Conservation (phyloP, 2,113 vertebrate genomes). For the Ornithorhynchus anatinus region DNA sequence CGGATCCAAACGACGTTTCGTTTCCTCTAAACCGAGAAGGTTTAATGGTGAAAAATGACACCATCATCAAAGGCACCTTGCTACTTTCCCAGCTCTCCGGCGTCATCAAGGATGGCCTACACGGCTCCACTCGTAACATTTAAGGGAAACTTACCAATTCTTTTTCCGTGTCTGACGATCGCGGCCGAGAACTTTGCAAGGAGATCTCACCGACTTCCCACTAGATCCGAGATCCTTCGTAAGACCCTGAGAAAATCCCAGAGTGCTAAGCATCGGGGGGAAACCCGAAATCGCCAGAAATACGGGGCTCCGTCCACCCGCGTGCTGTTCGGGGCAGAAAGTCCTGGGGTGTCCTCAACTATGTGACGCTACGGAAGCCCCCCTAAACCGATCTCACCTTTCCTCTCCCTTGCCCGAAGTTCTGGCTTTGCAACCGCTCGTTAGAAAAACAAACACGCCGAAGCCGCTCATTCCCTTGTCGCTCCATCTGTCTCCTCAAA, state of each 20-base stretch:
- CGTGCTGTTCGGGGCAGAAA: no score
- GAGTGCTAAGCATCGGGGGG: no score
- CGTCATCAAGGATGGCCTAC: not conserved
- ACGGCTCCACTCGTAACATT: not conserved
- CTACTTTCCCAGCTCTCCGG: not conserved
- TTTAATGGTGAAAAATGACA: not conserved
- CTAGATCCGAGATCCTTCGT: no score
- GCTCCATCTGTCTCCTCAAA: conserved; percentile 62
- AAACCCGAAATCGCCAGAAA: no score
- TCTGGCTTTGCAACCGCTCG: not conserved
- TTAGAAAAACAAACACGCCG: conserved; percentile 55
- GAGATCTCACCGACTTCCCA: no score
- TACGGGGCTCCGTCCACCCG: no score
- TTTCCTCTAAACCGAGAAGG: not conserved
- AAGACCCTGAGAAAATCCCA: no score
- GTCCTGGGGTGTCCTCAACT: no score
- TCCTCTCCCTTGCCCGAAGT: conserved; percentile 11
- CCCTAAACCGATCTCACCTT: conserved; percentile 20
- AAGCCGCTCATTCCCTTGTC: conserved; percentile 40
- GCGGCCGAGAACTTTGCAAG: no score
- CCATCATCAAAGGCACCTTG: not conserved
- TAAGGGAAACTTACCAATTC: not conserved
- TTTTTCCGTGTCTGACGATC: no score
- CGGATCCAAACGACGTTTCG: not conserved
- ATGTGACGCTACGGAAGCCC: not conserved